These are phyloP conservation scores for Drosophila limbata DNA, from an alignment of 2,888 invertebrate species.

Conservation along the genomic window DNA sequence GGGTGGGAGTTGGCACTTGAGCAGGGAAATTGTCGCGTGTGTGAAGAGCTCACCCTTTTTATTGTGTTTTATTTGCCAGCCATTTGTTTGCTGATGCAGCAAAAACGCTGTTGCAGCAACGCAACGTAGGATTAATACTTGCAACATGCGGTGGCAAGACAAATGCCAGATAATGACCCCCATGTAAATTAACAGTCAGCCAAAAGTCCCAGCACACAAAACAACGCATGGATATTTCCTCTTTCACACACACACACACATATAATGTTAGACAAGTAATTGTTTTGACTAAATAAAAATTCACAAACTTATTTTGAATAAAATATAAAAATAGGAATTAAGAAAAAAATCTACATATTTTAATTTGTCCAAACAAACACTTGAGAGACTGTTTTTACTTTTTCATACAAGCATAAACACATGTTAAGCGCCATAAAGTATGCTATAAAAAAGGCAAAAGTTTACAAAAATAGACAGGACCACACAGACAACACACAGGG, in stretches of 20 bases:
- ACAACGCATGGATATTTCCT: constrained; percentile 54
- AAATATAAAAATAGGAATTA: no score
- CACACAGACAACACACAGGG: constrained; percentile 2
- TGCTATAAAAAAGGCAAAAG: constrained; percentile 69
- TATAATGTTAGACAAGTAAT: not conserved
- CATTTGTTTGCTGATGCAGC: constrained; percentile 35
- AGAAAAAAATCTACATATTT: not conserved
- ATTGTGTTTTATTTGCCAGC: constrained; percentile 7
- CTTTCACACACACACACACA: not conserved
- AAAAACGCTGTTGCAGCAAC: constrained; percentile 36
- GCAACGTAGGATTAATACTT: not conserved
- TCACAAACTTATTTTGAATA: not conserved
- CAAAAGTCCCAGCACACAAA: constrained; percentile 25
- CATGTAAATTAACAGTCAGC: constrained; percentile 48
- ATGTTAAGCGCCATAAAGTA: constrained; percentile 80
- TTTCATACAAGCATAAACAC: constrained; percentile 24
- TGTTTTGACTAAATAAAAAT: not conserved
- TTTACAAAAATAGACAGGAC: constrained; percentile 63
- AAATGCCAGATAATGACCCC: constrained; percentile 71
- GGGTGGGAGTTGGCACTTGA: not conserved
- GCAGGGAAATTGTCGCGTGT: constrained; percentile 69
- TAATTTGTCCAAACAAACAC: not conserved
- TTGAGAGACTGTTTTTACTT: not conserved
- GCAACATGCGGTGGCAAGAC: constrained; percentile 54
- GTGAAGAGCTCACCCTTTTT: constrained; percentile 3